Evolutionary conservation across 2,113 vertebrate genomes (phyloP), one percentile per base, ranked within the genome.

Genomic region (Sterna hirundo): DNA sequence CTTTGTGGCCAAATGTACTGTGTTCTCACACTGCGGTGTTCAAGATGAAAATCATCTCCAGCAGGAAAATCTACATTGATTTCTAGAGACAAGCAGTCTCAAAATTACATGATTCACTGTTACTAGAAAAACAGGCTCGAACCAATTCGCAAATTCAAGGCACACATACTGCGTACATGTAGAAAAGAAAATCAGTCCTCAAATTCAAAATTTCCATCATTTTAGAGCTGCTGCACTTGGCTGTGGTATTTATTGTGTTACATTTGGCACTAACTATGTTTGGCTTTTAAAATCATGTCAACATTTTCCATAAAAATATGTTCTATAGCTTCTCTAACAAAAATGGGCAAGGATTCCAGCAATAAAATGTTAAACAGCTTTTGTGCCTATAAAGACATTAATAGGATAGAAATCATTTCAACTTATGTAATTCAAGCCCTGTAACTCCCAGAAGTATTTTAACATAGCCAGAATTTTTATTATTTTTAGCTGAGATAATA

Each of bases 261-360:
- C 69, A 42, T 38, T 94, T 93, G 84, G 92, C 94, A 68, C 14
- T 81, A 49, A 38, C 44, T 34, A 40, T 15, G 47, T 84, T 94
- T 95, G 69, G n/a, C 54, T 93, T 94, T 91, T 86, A 91, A 95
- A 96, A 93, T 71, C 36, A 92, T 86, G 47, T 58, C 52, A 94
- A 87, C 22, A 49, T 94, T 94, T 96, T 95, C 69, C 54, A 77
- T 64, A 65, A 92, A 96, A 92, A 90, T 61, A 76, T 6, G 15
- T 80, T 84, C 65, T 92, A 70, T 68, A 74, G 22, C 46, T 94
- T 93, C 69, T 79, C 38, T 76, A 78, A 82, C 22, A 93, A 47
- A 97, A 95, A 87, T 26, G 22, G 32, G 32, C 54, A 83, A 79
- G 34, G 44, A 20, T 93, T 94, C 38, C 71, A 83, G 66, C 55